Percentiles rank a stretch among this genome's conserved stretches.
Evolutionary conservation across 1,140 invertebrate species (phyloP).

Genomic region (Drosophila elegans): DNA sequence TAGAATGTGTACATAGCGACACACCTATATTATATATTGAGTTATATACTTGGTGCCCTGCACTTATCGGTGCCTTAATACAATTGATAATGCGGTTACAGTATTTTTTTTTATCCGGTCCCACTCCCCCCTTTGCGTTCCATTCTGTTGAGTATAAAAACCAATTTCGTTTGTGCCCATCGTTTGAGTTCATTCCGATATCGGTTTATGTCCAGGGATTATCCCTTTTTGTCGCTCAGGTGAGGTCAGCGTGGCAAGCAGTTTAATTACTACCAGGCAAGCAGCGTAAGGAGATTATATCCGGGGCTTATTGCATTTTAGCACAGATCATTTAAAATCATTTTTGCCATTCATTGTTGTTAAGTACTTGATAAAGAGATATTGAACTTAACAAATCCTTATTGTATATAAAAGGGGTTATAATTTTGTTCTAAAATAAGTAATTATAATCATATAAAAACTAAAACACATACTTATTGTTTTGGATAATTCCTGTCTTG

Average conservation of each 20-base stretch:
- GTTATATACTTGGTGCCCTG: constrained; percentile 10
- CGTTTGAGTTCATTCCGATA: constrained; percentile 34
- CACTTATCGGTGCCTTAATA: constrained; percentile 40
- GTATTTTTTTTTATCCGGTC: constrained; percentile 3
- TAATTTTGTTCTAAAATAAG: too few species aligned
- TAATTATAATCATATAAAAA: too few species aligned
- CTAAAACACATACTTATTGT: too few species aligned
- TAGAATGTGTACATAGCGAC: background rate
- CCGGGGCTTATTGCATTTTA: background rate
- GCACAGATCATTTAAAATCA: background rate
- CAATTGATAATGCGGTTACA: constrained; percentile 48
- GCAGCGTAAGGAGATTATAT: background rate
- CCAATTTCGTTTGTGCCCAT: constrained; percentile 29
- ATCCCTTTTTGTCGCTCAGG: constrained; percentile 22
- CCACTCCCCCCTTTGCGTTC: background rate
- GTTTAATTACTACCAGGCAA: background rate
- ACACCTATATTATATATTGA: background rate
- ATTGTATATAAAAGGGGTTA: too few species aligned
- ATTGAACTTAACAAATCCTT: too few species aligned
- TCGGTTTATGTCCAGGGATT: constrained; percentile 29
- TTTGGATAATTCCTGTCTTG: too few species aligned
- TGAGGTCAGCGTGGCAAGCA: constrained; percentile 9
- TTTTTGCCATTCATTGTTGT: background rate
- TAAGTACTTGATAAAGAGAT: too few species aligned
- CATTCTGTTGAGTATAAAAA: constrained; percentile 4